A percentile compares a stretch with the other conserved stretches of the same genome.
Conservation (phyloP, 1,140 invertebrate genomes). For the Pseudoatta argentina region DNA sequence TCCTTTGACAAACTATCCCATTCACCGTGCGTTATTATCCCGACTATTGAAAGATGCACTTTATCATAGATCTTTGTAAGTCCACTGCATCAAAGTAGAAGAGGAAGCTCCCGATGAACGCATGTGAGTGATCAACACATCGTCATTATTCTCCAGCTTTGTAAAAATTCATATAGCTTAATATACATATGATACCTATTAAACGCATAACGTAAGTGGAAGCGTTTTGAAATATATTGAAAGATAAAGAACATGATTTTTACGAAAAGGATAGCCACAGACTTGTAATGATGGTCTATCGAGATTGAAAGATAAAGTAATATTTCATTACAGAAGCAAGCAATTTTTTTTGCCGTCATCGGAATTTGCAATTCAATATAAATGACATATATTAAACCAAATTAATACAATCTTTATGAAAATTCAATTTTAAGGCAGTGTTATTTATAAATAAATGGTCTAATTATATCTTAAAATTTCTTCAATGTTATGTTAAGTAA, state of each 20-base stretch:
- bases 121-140: conserved; percentile 44
- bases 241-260: conserved; percentile 8
- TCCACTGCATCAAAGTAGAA: conserved; percentile 27
- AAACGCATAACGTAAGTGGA: background rate
- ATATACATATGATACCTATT: conserved; percentile 1
- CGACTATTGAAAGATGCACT: conserved; percentile 65
- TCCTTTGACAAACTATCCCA: conserved; percentile 46
- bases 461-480: background rate
- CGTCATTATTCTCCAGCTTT: conserved; percentile 47
- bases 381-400: background rate
- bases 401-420: background rate
- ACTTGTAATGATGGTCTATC: background rate
- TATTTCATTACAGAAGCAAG: background rate
- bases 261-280: background rate
- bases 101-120: conserved; percentile 32
- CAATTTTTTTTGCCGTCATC: background rate
- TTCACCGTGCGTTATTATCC: conserved; percentile 28
- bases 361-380: background rate
- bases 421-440: background rate
- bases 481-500: background rate
- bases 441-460: background rate
- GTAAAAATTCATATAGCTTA: conserved; percentile 40
- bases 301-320: background rate
- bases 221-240: conserved; percentile 25
- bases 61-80: conserved; percentile 69